Percentiles rank a stretch among this genome's conserved stretches.
phyloP scores from a whole-genome alignment of 2,113 vertebrate genomes.

The Struthidea cinerea region DNA sequence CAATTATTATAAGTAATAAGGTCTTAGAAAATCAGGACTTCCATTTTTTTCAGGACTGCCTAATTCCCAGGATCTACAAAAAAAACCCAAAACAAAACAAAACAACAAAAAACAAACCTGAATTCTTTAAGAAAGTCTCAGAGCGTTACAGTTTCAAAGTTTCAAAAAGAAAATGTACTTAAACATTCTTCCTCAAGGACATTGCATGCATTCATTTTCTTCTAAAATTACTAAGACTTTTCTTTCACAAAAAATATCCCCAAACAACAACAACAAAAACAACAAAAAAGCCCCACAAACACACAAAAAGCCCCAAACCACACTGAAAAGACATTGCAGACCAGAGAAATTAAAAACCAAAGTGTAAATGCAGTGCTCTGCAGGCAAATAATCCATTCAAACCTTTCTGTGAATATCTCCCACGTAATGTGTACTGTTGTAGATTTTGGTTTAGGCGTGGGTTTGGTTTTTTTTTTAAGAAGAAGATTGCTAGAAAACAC shows the following conservation, averaged over 20 bases:
- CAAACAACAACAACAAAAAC: background rate
- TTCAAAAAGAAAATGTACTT: background rate
- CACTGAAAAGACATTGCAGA: background rate
- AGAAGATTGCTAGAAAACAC: background rate
- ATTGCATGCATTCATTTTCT: background rate
- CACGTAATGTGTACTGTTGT: background rate
- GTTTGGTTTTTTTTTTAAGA: background rate
- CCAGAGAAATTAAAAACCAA: background rate
- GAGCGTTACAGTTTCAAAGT: background rate
- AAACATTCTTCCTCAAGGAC: background rate
- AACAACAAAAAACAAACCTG: background rate
- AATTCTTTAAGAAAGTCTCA: background rate
- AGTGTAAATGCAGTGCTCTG: background rate
- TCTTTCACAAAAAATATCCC: rapidly evolving
- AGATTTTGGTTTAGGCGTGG: background rate
- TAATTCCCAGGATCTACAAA: background rate
- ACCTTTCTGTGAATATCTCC: background rate
- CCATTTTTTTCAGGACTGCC: background rate
- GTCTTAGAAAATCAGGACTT: background rate
- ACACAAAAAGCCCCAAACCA: rapidly evolving
- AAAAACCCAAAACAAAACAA: background rate
- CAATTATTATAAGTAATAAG: background rate
- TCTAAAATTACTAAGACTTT: background rate
- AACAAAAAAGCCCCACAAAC: background rate
- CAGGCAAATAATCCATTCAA: background rate